Evolutionary conservation across 1,140 invertebrate genomes (phyloP).

Genomic region (Drosophila neocordata): DNA sequence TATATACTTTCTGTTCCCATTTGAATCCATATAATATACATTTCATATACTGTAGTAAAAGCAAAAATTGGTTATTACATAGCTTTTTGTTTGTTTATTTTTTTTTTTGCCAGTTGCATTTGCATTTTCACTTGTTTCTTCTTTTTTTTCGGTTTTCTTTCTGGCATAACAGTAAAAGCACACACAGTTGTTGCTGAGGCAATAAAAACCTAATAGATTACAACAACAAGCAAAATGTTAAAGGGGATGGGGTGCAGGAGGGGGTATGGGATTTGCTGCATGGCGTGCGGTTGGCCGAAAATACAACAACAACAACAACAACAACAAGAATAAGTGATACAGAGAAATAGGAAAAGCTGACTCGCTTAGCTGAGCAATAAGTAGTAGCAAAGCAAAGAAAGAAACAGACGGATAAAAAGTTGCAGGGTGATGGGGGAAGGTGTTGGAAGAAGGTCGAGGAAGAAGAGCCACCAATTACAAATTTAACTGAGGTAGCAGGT

Average conservation of each 20-base stretch:
- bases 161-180: conserved; percentile 13
- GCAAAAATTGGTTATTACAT: neutral
- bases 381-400: neutral
- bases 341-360: conserved; percentile 24
- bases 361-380: conserved; percentile 21
- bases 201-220: conserved; percentile 49
- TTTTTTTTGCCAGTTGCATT: neutral
- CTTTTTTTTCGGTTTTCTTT: neutral
- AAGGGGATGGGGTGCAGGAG: neutral
- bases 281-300: conserved; percentile 26
- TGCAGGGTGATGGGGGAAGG: neutral
- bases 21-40: neutral
- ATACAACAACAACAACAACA: neutral
- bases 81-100: neutral
- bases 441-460: conserved; percentile 4
- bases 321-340: neutral
- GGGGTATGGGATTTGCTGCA: conserved; percentile 10
- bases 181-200: conserved; percentile 22
- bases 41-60: too few species aligned
- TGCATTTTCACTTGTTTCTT: neutral
- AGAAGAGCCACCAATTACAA: conserved; percentile 1
- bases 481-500: conserved; percentile 24
- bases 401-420: neutral
- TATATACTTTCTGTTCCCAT: neutral
- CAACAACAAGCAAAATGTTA: conserved; percentile 15